Percentiles rank a stretch among this genome's conserved stretches.
phyloP scores from a whole-genome alignment of 2,888 invertebrate species.

The Penaeus monodon region DNA sequence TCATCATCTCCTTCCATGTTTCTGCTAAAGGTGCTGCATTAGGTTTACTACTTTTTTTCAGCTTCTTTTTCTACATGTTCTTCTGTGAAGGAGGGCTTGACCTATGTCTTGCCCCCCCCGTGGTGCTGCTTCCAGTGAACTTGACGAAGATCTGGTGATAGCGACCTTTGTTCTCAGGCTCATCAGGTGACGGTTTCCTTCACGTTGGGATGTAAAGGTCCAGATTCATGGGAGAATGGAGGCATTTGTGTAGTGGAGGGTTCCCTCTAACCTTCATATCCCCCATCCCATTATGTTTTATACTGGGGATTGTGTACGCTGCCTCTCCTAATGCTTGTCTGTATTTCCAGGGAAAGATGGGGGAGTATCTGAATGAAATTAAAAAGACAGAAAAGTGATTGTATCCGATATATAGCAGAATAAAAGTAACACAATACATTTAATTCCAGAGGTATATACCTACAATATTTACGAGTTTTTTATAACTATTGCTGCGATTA shows the following conservation, averaged over 20 bases:
- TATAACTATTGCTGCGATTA: no score
- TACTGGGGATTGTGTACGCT: conserved; percentile 58
- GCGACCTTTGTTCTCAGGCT: conserved; percentile 60
- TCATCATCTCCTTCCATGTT: conserved; percentile 45
- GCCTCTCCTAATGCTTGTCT: conserved; percentile 43
- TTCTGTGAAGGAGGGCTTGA: conserved; percentile 31
- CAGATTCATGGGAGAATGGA: conserved; percentile 27
- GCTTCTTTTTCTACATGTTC: conserved; percentile 3
- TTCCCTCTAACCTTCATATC: conserved; percentile 41
- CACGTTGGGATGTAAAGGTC: conserved; percentile 51
- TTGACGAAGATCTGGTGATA: conserved; percentile 51
- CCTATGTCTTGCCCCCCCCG: conserved; percentile 34
- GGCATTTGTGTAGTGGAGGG: not conserved
- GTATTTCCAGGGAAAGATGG: conserved; percentile 41
- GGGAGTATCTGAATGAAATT: conserved; percentile 32
- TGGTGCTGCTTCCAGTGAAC: not conserved
- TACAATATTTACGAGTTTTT: no score
- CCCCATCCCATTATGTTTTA: conserved; percentile 61
- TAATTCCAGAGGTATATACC: no score
- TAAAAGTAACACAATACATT: no score
- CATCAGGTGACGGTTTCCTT: conserved; percentile 61
- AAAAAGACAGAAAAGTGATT: no score
- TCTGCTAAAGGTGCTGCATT: conserved; percentile 48
- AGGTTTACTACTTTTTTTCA: not conserved
- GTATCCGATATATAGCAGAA: no score